Base-by-base conservation (phyloP, 2,797 vertebrate genomes). In the Sebastes iracundus region DNA sequence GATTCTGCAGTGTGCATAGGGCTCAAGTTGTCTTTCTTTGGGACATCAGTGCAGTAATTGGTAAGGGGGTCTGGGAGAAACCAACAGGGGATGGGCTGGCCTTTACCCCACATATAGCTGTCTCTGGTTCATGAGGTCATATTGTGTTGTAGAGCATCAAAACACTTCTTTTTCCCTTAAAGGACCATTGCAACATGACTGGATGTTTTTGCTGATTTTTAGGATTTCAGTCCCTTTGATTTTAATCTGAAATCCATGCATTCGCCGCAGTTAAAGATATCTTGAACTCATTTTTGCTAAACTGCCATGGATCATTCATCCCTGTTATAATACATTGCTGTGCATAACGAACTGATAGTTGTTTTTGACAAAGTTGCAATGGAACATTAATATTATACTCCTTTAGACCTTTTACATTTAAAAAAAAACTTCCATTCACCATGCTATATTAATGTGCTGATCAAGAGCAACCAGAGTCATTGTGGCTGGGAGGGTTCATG, bases 31-130 rank as follows among this genome's bases (percentile, higher is more conserved):
- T 85, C 82, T 88, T 73, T 84, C 76, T 32, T 13, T 58, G 62
- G 77, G 77, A 72, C 62, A 58, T 75, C 53, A 66, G 28, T 12
- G 71, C 62, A 84, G 80, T 90, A 91, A 90, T 84, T 87, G 85
- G 83, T 74, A 7, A 67, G 58, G 30, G 30, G 23, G 32, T 55
- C 12, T 65, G 35, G 52, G 61, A 74, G 67, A 70, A 69, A 46
- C 42, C 42, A 4, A 33, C 70, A 25, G 71, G 66, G 73, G 79
- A 66, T 81, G 4, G 4, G 49, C 49, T 77, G 53, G 30, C 71
- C 78, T 81, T 82, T 52, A 38, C n/a, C 77, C 42, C 35, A 14
- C 6, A 16, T 55, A 62, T 52, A 75, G 53, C 61, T n/a, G 27
- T 66, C 25, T 71, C n/a, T 69, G 67, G 32, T 65, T 65, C 77